phyloP scores from a whole-genome alignment of 2,888 invertebrate species.

The Danaus chrysippus region DNA sequence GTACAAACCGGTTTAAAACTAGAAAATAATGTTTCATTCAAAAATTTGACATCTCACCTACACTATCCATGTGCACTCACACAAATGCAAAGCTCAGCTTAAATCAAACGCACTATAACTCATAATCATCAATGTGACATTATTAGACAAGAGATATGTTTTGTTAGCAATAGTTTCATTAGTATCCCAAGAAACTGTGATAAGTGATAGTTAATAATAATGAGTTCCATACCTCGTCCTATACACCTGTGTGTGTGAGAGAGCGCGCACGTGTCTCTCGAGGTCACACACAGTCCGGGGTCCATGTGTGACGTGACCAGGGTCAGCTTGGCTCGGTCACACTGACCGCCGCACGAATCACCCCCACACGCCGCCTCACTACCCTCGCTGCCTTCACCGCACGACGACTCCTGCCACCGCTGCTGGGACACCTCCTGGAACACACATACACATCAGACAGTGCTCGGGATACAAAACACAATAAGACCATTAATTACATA shows the following conservation, averaged over 20 bases:
- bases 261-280: conserved; percentile 62
- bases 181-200: no score
- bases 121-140: no score
- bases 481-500: no score
- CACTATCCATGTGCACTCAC: no score
- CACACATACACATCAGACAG: background rate
- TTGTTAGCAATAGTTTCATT: no score
- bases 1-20: no score
- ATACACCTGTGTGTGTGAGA: conserved; percentile 68
- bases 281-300: conserved; percentile 62
- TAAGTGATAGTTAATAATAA: no score
- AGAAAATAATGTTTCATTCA: no score
- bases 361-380: conserved; percentile 40
- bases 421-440: conserved; percentile 62
- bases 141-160: no score
- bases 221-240: conserved; percentile 50
- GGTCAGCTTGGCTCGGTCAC: conserved; percentile 57
- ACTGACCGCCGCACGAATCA: conserved; percentile 47
- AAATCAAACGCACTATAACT: no score
- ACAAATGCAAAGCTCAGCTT: no score
- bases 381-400: conserved; percentile 57
- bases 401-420: conserved; percentile 57
- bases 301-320: conserved; percentile 70
- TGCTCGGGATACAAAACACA: background rate
- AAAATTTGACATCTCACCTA: no score